Conservation (phyloP, 2,888 invertebrate genomes). For the Latrodectus hesperus region DNA sequence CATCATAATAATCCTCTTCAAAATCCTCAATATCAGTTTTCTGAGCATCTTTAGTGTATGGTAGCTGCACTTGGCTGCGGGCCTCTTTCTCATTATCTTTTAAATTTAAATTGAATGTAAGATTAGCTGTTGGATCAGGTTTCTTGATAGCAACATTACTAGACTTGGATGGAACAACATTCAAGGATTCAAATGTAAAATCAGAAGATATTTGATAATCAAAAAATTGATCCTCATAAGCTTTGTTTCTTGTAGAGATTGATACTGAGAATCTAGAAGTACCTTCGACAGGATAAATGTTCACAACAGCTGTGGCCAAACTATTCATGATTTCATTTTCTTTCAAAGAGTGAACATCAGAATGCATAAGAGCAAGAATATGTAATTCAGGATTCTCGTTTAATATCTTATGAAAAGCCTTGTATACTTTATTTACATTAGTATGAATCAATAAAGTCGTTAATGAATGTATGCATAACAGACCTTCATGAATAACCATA, state of each 20-base stretch:
- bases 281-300: not conserved
- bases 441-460: conserved; percentile 38
- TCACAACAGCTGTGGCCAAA: conserved; percentile 31
- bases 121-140: conserved; percentile 62
- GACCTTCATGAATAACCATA: conserved; percentile 11
- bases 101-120: conserved; percentile 59
- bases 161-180: not conserved
- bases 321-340: conserved; percentile 29
- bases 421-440: conserved; percentile 31
- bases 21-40: conserved; percentile 28
- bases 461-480: conserved; percentile 42
- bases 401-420: conserved; percentile 27
- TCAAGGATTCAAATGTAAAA: conserved; percentile 26
- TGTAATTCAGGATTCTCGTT: conserved; percentile 35
- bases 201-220: conserved; percentile 24
- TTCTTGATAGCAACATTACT: conserved; percentile 22
- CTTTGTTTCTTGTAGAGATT: conserved; percentile 43
- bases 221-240: not conserved
- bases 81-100: conserved; percentile 49
- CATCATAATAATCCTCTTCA: conserved; percentile 58
- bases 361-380: conserved; percentile 41
- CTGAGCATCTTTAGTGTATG: conserved; percentile 43
- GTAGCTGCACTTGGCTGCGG: conserved; percentile 38
- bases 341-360: conserved; percentile 21
- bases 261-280: not conserved